phyloP scores from a whole-genome alignment of 2,113 vertebrate species.

The Malurus melanocephalus region DNA sequence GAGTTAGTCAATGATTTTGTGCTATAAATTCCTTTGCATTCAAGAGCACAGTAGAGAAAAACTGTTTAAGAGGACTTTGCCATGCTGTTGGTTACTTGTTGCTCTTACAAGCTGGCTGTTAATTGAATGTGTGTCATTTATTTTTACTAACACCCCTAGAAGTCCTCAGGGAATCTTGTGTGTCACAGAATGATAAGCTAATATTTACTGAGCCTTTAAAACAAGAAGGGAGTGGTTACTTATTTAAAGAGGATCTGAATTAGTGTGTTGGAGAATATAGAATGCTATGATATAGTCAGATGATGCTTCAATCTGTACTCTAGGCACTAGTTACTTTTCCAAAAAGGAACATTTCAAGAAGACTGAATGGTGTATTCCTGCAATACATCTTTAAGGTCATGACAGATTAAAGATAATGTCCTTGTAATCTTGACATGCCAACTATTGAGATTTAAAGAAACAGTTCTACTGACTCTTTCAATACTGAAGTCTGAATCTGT shows the following conservation, averaged over 20 bases:
- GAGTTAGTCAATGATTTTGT: slow-evolving; percentile 26
- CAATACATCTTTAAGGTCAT: background rate
- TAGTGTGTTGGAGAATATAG: background rate
- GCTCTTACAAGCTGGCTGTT: slow-evolving; percentile 5
- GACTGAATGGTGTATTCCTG: background rate
- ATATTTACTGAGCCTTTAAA: slow-evolving; percentile 70
- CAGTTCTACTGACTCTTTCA: background rate
- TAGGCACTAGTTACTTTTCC: background rate
- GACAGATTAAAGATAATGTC: background rate
- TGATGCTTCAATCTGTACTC: background rate
- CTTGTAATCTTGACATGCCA: background rate
- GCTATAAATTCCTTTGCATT: slow-evolving; percentile 33
- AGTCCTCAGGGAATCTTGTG: slow-evolving; percentile 26
- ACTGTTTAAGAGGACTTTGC: slow-evolving; percentile 23
- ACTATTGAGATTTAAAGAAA: background rate
- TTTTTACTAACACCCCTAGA: slow-evolving; percentile 41
- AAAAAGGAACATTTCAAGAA: background rate
- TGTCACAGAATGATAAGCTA: slow-evolving; percentile 69
- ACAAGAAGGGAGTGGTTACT: slow-evolving; percentile 65
- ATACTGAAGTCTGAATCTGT: background rate
- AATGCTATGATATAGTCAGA: background rate
- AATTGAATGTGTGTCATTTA: slow-evolving; percentile 13
- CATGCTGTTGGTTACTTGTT: slow-evolving; percentile 19
- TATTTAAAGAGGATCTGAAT: slow-evolving; percentile 34
- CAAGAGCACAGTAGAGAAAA: background rate